Percentiles rank a stretch among this genome's conserved stretches.
These are phyloP conservation scores for Prostheceraeus crozeri DNA, from an alignment of 2,888 invertebrate species.

Conservation along the genomic window DNA sequence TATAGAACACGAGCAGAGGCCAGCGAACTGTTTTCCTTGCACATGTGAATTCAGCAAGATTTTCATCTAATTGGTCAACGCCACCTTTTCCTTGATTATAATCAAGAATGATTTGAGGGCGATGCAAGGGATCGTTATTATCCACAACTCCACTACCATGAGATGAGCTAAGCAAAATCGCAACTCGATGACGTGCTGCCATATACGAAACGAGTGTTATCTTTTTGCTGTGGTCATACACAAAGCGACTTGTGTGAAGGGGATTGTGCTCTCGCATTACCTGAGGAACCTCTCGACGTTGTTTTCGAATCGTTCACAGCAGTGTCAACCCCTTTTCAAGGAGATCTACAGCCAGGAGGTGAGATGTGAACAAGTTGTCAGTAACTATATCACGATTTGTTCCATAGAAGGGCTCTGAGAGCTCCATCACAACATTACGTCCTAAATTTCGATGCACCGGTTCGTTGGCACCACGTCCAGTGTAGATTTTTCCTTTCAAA, in stretches of 20 bases:
- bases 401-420: neutral
- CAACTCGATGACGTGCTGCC: no score
- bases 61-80: no score
- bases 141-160: no score
- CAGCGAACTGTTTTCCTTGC: neutral
- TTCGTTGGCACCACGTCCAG: conserved; percentile 5
- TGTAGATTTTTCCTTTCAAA: neutral
- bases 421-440: conserved; percentile 3
- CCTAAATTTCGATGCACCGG: conserved; percentile 1
- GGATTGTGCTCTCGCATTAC: neutral
- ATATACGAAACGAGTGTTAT: no score
- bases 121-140: no score
- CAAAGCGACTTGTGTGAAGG: neutral
- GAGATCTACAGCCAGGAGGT: conserved; percentile 4
- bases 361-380: conserved; percentile 20
- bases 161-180: no score
- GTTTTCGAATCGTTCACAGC: neutral
- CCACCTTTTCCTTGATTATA: neutral
- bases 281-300: neutral
- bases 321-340: neutral
- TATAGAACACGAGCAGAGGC: conserved; percentile 3
- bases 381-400: conserved; percentile 13
- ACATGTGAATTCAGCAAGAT: conserved; percentile 4
- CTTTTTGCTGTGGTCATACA: no score
- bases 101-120: no score